These are phyloP conservation scores for Chamaetylas fuelleborni DNA, from an alignment of 2,113 vertebrate genomes.

Conservation along the genomic window DNA sequence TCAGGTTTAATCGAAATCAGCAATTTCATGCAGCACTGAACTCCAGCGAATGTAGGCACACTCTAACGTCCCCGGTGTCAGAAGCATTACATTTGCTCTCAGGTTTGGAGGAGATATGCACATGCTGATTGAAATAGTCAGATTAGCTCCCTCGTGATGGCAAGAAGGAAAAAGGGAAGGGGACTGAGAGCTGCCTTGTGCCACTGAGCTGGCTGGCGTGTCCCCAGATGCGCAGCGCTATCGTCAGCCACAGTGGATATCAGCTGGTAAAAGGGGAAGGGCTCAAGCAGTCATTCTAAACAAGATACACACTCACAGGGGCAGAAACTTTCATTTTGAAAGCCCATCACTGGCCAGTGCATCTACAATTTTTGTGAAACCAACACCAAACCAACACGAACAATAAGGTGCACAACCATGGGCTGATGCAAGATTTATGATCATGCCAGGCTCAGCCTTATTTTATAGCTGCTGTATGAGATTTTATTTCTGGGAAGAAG, in stretches of 20 bases:
- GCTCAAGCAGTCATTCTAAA: neutral
- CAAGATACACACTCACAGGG: neutral
- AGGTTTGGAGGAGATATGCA: neutral
- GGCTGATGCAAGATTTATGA: constrained; percentile 38
- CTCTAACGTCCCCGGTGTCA: neutral
- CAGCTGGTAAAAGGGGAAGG: neutral
- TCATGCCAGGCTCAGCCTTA: neutral
- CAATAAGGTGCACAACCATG: neutral
- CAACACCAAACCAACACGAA: neutral
- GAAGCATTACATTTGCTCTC: neutral
- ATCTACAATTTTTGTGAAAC: constrained; percentile 19
- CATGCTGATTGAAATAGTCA: constrained; percentile 15
- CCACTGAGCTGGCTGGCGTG: neutral
- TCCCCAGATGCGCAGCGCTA: rapidly evolving
- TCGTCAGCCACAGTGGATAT: neutral
- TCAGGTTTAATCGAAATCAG: neutral
- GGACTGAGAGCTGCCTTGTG: neutral
- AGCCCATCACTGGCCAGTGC: neutral
- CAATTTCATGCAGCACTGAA: neutral
- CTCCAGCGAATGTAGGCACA: rapidly evolving
- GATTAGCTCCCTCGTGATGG: neutral
- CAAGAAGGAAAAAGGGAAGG: neutral
- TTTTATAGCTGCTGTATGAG: constrained; percentile 66
- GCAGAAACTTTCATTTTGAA: neutral
- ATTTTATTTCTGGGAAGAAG: constrained; percentile 73